Evolutionary conservation across 2,888 invertebrate genomes (phyloP).

Genomic region (Cheilosia vulpina): DNA sequence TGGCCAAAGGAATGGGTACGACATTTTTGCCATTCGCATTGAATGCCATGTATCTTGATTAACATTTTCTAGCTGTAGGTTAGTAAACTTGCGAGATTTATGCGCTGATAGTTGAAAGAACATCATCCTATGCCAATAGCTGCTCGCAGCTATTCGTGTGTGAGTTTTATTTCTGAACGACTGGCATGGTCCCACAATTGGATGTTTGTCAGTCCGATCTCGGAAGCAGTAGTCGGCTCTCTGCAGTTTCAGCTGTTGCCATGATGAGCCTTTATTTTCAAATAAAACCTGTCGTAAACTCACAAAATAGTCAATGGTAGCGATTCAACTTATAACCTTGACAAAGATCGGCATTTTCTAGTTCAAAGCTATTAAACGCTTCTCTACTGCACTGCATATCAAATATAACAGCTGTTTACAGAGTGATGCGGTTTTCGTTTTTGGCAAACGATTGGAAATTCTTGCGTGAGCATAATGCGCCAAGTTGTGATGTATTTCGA

Average conservation of each 20-base stretch:
- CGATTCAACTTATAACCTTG: not conserved
- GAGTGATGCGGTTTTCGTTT: slow-evolving; percentile 19
- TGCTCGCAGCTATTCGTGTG: too few species aligned
- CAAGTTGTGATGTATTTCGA: slow-evolving; percentile 20
- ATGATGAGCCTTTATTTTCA: not conserved
- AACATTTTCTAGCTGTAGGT: too few species aligned
- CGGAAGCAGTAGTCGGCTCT: too few species aligned
- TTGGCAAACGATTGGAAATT: slow-evolving; percentile 41
- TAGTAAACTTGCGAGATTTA: too few species aligned
- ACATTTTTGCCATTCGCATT: not conserved
- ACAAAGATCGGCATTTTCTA: not conserved
- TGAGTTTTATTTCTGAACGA: too few species aligned
- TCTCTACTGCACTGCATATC: not conserved
- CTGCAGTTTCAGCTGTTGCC: not conserved
- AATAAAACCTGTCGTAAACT: not conserved
- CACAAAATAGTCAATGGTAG: too few species aligned
- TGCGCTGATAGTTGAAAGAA: too few species aligned
- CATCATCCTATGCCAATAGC: too few species aligned
- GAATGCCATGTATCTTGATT: too few species aligned
- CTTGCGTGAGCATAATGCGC: slow-evolving; percentile 10
- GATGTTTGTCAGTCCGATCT: too few species aligned
- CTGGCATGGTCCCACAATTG: too few species aligned
- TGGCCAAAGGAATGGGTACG: slow-evolving; percentile 8
- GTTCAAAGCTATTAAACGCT: slow-evolving; percentile 18
- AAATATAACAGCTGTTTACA: slow-evolving; percentile 32